phyloP scores from a whole-genome alignment of 2,113 vertebrate species.

The Athene cunicularia region DNA sequence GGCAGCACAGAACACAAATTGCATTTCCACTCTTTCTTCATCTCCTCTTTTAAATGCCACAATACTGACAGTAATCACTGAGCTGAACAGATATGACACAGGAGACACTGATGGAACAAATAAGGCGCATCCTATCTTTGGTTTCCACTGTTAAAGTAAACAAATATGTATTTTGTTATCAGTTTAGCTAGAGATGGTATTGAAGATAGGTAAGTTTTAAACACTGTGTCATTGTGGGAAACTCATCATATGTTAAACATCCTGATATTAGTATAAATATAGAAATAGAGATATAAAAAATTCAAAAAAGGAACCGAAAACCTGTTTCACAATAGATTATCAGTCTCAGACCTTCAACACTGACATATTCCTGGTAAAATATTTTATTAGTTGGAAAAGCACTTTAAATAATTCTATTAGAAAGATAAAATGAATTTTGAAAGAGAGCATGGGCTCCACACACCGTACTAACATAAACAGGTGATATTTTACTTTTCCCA shows the following conservation, averaged over 20 bases:
- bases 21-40: not conserved
- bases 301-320: not conserved
- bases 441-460: not conserved
- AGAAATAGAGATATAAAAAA: not conserved
- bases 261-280: not conserved
- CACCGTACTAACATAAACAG: not conserved
- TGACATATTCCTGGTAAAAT: not conserved
- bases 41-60: not conserved
- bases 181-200: not conserved
- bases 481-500: not conserved
- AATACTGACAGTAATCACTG: not conserved
- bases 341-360: not conserved
- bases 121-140: not conserved
- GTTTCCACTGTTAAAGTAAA: not conserved
- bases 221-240: not conserved
- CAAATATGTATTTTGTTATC: not conserved
- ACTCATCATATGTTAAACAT: not conserved
- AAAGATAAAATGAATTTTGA: not conserved
- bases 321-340: not conserved
- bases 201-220: not conserved
- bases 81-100: slow-evolving; percentile 17
- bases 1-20: not conserved
- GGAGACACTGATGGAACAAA: not conserved
- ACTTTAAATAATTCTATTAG: not conserved
- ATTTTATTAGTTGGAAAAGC: not conserved